Evolutionary conservation across 2,797 vertebrate genomes (phyloP).

Genomic region (Anguilla megastoma): DNA sequence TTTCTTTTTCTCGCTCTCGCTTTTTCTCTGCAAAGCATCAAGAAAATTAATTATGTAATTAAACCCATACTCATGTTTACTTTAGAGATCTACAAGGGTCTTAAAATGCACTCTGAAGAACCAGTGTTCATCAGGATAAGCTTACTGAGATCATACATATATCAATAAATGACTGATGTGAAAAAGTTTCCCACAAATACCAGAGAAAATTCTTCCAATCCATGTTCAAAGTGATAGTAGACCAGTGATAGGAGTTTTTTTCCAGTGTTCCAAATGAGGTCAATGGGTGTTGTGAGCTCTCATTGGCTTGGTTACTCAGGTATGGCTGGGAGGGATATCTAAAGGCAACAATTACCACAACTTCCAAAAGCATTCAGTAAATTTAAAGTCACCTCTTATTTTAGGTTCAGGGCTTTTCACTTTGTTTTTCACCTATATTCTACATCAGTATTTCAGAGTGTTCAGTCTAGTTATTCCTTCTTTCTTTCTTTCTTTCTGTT

Average conservation of each 20-base stretch:
- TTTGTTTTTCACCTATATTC: not conserved
- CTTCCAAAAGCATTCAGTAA: not conserved
- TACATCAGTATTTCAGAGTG: conserved; percentile 31
- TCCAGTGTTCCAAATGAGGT: not conserved
- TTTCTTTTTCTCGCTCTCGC: conserved; percentile 3
- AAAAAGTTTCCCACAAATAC: not conserved
- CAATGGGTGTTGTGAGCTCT: not conserved
- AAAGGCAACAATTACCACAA: not conserved
- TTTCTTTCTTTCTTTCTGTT: not conserved
- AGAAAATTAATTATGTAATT: not conserved
- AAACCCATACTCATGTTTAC: not conserved
- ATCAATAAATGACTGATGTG: not conserved
- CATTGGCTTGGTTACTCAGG: not conserved
- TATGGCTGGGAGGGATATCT: not conserved
- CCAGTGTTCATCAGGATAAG: not conserved
- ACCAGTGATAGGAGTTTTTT: not conserved
- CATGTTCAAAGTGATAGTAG: not conserved
- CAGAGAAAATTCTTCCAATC: not conserved
- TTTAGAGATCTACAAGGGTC: not conserved
- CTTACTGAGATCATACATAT: not conserved
- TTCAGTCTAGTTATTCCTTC: not conserved
- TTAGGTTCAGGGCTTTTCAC: not conserved
- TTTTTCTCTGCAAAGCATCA: conserved; percentile 8
- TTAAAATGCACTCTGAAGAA: not conserved
- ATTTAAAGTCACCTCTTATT: not conserved